Evolutionary conservation across 2,888 invertebrate species (phyloP), one percentile per base, ranked within the genome.

Genomic region (Xanthorhoe designata): DNA sequence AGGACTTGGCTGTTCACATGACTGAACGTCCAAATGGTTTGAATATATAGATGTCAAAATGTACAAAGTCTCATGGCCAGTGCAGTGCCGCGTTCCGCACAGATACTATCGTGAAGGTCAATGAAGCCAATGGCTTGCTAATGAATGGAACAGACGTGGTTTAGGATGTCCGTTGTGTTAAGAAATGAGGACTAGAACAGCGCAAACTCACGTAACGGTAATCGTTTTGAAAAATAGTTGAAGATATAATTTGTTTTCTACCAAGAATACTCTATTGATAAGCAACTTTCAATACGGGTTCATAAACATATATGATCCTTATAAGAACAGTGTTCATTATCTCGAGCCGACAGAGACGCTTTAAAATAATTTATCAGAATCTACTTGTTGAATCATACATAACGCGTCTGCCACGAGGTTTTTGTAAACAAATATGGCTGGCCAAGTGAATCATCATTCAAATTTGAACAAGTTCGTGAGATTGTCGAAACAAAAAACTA

Each of bases 401-500:
- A 75, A 67, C 69, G 68, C 72, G 64, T 69, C 61, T 55, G 70
- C 54, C 69, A 70, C 69, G 58, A 68, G 71, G 74, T 66, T 77
- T 75, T 78, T 75, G 81, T 83, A 83, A 82, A 84, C 78, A 84
- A 80, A 82, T 80, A 81, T 75, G 80, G 77, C 74, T 70, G 75
- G 65, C 68, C 67, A 71, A 52, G 76, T 85, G 85, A 85, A 75
- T 85, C 85, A 85, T 76, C 72, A 55, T 60, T 61, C 61, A 61
- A 49, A 55, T 74, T 69, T 68, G 70, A 67, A 70, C 74, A 72
- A 66, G 56, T 60, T 68, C 47, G 57, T 29, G 38, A 52, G 55
- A 59, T 65, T 56, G 56, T 35, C 29, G n/a, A 60, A 59, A 59
- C 18, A 51, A 50, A 60, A 64, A 66, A 55, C 29, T 13, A 42